Percentiles rank a stretch among this genome's conserved stretches.
phyloP scores from a whole-genome alignment of 2,797 vertebrate genomes.

The Sitta carolinensis region DNA sequence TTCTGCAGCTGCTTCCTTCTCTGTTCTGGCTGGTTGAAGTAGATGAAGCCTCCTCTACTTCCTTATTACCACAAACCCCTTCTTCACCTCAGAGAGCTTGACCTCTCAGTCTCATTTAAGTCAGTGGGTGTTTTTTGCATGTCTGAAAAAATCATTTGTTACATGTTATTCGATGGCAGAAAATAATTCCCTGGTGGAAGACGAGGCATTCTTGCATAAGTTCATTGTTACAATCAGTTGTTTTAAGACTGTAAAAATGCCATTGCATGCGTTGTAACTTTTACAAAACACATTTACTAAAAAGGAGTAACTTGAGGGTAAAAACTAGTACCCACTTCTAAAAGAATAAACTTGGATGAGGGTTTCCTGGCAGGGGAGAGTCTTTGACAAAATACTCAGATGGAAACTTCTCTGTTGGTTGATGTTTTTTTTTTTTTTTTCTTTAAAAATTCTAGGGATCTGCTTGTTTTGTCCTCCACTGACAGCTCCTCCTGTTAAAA shows the following conservation, averaged over 20 bases:
- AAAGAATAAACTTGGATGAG: conserved; percentile 56
- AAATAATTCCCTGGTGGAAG: conserved; percentile 62
- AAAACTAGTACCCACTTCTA: conserved; percentile 53
- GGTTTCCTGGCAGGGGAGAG: conserved; percentile 44
- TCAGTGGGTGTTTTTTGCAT: conserved; percentile 28
- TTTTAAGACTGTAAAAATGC: conserved; percentile 58
- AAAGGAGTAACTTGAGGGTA: conserved; percentile 62
- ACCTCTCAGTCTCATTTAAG: conserved; percentile 29
- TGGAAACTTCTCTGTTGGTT: conserved; percentile 37
- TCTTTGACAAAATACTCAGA: conserved; percentile 33
- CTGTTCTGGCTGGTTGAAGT: background rate
- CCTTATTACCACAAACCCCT: background rate
- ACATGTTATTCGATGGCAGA: conserved; percentile 44
- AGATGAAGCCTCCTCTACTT: conserved; percentile 12
- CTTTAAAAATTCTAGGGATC: background rate
- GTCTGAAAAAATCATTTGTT: conserved; percentile 47
- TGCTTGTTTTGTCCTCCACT: background rate
- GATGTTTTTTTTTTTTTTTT: background rate
- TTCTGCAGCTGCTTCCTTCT: conserved; percentile 42
- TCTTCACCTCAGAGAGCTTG: background rate
- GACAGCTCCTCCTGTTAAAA: conserved; percentile 17
- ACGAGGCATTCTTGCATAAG: conserved; percentile 39
- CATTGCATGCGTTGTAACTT: conserved; percentile 58
- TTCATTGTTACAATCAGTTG: conserved; percentile 58
- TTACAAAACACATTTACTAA: conserved; percentile 61